Conservation (phyloP, 2,113 vertebrate species). For the Calyptommatus sinebrachiatus region DNA sequence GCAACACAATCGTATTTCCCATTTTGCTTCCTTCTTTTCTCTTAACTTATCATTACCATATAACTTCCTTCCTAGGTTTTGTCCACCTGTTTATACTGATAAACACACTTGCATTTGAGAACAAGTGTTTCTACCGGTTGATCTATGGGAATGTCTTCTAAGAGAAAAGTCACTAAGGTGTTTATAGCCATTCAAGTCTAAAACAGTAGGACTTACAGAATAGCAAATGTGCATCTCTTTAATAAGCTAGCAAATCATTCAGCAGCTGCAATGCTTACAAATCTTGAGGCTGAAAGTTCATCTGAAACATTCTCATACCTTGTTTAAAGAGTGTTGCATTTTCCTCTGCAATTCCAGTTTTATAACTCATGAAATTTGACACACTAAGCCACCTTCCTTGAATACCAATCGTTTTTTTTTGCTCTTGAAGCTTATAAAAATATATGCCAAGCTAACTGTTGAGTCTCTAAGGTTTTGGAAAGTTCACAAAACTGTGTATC, state of each 20-base stretch:
- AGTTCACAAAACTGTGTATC: not conserved
- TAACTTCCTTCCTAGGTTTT: not conserved
- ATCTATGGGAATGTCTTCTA: not conserved
- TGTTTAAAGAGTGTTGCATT: not conserved
- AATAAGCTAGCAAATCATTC: not conserved
- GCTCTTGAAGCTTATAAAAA: not conserved
- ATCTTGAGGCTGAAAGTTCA: not conserved
- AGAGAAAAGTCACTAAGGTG: not conserved
- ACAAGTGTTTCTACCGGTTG: not conserved
- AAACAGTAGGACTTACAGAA: not conserved
- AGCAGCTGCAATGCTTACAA: not conserved
- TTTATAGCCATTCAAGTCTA: not conserved
- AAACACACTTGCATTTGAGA: not conserved
- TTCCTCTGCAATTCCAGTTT: slow-evolving; percentile 12
- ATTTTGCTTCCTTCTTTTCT: not conserved
- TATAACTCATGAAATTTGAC: slow-evolving; percentile 15
- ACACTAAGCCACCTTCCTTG: slow-evolving; percentile 5
- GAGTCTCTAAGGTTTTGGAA: not conserved
- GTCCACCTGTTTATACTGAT: not conserved
- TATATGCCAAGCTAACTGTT: slow-evolving; percentile 1
- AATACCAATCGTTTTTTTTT: slow-evolving; percentile 4
- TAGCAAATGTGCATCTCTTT: not conserved
- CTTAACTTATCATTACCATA: not conserved
- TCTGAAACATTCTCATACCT: not conserved
- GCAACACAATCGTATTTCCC: too few species aligned